phyloP scores from a whole-genome alignment of 2,797 vertebrate genomes.

The Varecia variegata region DNA sequence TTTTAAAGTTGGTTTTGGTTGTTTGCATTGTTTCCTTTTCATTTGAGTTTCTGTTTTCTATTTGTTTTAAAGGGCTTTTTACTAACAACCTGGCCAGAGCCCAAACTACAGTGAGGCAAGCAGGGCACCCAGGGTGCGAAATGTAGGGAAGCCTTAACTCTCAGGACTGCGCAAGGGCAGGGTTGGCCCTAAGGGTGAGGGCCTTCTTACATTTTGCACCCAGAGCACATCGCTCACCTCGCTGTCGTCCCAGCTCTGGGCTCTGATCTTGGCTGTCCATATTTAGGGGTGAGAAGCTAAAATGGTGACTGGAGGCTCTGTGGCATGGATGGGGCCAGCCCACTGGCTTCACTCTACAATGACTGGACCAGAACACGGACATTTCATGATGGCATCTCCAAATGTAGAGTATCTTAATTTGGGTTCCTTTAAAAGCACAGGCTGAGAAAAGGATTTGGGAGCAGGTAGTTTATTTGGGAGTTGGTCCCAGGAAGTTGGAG shows the following conservation, averaged over 20 bases:
- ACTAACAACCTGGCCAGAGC: neutral
- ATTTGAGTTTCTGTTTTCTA: neutral
- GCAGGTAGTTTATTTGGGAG: neutral
- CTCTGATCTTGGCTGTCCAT: neutral
- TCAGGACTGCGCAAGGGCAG: neutral
- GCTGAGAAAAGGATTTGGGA: neutral
- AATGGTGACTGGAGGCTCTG: neutral
- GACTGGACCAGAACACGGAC: neutral
- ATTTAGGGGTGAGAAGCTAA: neutral
- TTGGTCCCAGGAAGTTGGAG: neutral
- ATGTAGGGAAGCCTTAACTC: neutral
- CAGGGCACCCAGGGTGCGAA: neutral
- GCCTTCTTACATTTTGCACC: neutral
- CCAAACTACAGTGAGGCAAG: neutral
- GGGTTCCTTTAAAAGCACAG: neutral
- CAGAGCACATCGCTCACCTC: neutral
- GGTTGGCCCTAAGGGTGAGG: neutral
- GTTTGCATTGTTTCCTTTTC: neutral
- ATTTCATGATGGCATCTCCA: neutral
- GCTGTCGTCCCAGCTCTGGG: neutral
- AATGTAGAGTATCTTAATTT: neutral
- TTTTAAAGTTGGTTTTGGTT: neutral
- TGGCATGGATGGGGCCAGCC: neutral
- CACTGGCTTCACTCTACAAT: neutral
- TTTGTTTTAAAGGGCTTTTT: neutral